Evolutionary conservation across 1,140 invertebrate species (phyloP).

Genomic region (Drosophila littoralis): DNA sequence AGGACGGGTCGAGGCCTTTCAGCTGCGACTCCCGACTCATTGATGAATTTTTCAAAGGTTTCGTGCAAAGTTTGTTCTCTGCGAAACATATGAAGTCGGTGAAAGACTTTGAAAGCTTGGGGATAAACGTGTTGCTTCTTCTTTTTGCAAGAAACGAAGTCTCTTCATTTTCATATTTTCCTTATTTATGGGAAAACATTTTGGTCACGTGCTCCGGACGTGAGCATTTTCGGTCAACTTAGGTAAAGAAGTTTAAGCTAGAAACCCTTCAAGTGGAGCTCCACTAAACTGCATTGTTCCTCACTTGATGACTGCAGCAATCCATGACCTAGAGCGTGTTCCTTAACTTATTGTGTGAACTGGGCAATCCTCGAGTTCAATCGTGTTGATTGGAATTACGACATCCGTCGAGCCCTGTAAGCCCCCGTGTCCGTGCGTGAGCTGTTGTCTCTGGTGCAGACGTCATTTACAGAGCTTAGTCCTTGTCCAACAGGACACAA

Average conservation of each 20-base stretch:
- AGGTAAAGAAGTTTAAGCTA: conserved; percentile 28
- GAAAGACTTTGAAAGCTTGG: conserved; percentile 46
- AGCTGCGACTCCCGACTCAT: conserved; percentile 41
- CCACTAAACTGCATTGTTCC: conserved; percentile 51
- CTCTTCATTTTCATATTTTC: conserved; percentile 77
- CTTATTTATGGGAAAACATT: conserved; percentile 74
- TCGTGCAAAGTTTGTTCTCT: conserved; percentile 39
- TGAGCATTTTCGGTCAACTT: conserved; percentile 73
- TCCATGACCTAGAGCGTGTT: conserved; percentile 29
- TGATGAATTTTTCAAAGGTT: conserved; percentile 78
- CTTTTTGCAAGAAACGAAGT: conserved; percentile 33
- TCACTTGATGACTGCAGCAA: conserved; percentile 41
- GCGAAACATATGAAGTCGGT: conserved; percentile 56
- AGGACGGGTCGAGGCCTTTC: conserved; percentile 27
- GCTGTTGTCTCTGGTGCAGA: conserved; percentile 9
- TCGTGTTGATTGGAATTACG: conserved; percentile 33
- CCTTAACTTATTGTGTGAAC: conserved; percentile 7
- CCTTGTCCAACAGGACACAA: conserved; percentile 53
- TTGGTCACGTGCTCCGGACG: conserved; percentile 67
- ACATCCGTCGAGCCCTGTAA: conserved; percentile 33
- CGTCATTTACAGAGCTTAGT: conserved; percentile 51
- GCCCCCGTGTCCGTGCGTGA: conserved; percentile 40
- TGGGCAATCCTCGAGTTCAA: background rate
- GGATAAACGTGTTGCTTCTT: conserved; percentile 28
- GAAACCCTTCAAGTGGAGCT: background rate